Evolutionary conservation across 2,888 invertebrate genomes (phyloP).

Genomic region (Diloba caeruleocephala): DNA sequence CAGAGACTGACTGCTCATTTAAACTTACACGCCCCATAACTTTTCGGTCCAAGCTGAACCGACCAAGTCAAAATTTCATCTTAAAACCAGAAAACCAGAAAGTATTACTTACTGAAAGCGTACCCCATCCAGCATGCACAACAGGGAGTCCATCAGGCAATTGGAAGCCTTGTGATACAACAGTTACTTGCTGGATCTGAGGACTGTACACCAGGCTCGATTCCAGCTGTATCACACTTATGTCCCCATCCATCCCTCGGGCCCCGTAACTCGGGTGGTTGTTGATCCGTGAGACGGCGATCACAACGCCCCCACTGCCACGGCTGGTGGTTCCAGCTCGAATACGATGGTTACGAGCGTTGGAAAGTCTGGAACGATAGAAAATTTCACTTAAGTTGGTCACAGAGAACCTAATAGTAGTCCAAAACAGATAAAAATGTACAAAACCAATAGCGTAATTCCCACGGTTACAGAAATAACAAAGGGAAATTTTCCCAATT

Average conservation of each 20-base stretch:
- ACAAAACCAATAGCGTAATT: too few species aligned
- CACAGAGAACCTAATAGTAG: too few species aligned
- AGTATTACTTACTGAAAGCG: slow-evolving; percentile 47
- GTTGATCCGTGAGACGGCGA: slow-evolving; percentile 28
- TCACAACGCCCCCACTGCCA: slow-evolving; percentile 54
- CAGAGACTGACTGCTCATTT: too few species aligned
- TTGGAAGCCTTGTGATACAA: slow-evolving; percentile 34
- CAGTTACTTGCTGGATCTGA: slow-evolving; percentile 32
- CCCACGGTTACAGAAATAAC: too few species aligned
- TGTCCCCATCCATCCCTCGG: slow-evolving; percentile 54
- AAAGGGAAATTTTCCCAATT: too few species aligned
- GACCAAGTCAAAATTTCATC: too few species aligned
- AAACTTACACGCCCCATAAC: too few species aligned
- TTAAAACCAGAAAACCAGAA: too few species aligned
- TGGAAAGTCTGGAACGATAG: slow-evolving; percentile 26
- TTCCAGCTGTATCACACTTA: slow-evolving; percentile 53
- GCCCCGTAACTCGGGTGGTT: slow-evolving; percentile 61
- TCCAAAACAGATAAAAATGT: too few species aligned
- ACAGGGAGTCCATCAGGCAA: slow-evolving; percentile 54
- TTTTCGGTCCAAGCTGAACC: too few species aligned
- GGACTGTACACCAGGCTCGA: slow-evolving; percentile 37
- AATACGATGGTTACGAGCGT: slow-evolving; percentile 51
- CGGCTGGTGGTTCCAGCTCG: slow-evolving; percentile 59
- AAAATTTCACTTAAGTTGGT: too few species aligned
- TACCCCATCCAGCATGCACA: slow-evolving; percentile 64